A percentile compares a stretch with the other conserved stretches of the same genome.
Evolutionary conservation across 2,113 vertebrate genomes (phyloP).

Genomic region (Cynoglossus semilaevis): DNA sequence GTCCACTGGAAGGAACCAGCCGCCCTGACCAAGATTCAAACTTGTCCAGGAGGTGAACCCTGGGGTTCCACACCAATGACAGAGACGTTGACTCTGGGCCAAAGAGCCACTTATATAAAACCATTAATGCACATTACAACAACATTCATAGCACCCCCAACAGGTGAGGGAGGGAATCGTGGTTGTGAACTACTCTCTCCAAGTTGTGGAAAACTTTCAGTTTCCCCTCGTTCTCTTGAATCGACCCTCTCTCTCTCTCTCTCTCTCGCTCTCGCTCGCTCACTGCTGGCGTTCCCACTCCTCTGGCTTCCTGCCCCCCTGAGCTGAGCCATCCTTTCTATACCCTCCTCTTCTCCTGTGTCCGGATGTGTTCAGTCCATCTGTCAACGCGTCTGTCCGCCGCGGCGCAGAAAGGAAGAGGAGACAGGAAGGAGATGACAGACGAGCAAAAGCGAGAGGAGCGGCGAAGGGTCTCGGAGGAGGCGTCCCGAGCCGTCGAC

Average conservation of each 20-base stretch:
- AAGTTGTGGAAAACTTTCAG: constrained; percentile 34
- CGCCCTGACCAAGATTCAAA: too few relatives aligned
- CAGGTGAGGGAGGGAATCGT: too few relatives aligned
- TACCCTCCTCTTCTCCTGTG: constrained; percentile 12
- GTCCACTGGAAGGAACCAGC: too few relatives aligned
- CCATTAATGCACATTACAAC: too few relatives aligned
- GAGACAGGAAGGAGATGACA: constrained; percentile 41
- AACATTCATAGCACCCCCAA: too few relatives aligned
- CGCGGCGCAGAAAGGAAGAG: constrained; percentile 25
- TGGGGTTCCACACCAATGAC: too few relatives aligned
- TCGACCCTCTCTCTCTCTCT: background rate
- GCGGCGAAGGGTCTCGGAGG: constrained; percentile 16
- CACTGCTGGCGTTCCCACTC: constrained; percentile 41
- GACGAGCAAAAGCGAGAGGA: constrained; percentile 44
- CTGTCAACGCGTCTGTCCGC: constrained; percentile 49
- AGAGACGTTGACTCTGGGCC: too few relatives aligned
- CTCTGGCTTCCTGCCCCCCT: constrained; percentile 35
- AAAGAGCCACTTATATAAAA: too few relatives aligned
- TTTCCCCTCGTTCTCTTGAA: background rate
- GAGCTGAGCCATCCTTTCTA: constrained; percentile 6
- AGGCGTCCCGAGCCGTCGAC: constrained; percentile 8
- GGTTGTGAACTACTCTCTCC: too few relatives aligned
- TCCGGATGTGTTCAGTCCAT: constrained; percentile 60
- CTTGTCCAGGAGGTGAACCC: too few relatives aligned
- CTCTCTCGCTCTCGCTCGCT: constrained; percentile 5